phyloP scores from a whole-genome alignment of 30 jellyfish, hydroid and myxozoan genomes.

The Cassiopea andromeda region DNA sequence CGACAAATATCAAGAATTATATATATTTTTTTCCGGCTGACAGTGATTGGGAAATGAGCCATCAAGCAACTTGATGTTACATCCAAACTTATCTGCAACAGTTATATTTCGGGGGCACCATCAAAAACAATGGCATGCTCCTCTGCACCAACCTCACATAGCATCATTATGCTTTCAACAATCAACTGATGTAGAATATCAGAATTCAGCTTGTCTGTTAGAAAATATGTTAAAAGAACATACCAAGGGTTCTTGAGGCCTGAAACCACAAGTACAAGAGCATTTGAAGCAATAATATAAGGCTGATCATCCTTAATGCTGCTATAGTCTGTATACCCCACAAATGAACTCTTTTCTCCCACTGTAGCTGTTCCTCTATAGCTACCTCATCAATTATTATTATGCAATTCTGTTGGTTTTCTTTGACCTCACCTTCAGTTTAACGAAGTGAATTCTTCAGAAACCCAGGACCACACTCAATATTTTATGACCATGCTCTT shows the following conservation, averaged over 20 bases:
- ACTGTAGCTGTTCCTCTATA: not conserved
- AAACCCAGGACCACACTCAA: not conserved
- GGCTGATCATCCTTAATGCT: not conserved
- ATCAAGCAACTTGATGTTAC: slow-evolving; percentile 16
- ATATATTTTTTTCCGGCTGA: not conserved
- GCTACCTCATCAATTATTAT: not conserved
- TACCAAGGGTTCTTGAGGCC: not conserved
- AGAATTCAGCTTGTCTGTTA: not conserved
- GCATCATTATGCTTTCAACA: no score
- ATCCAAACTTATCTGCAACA: slow-evolving; percentile 20
- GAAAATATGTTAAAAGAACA: not conserved
- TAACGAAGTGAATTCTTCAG: not conserved
- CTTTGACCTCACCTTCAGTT: not conserved
- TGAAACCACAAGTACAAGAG: not conserved
- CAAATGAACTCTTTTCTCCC: not conserved
- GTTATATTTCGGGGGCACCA: slow-evolving; percentile 24
- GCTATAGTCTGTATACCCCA: not conserved
- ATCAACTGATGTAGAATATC: not conserved
- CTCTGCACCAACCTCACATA: slow-evolving; percentile 20
- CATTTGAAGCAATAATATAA: not conserved
- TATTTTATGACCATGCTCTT: not conserved
- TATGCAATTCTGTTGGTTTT: not conserved
- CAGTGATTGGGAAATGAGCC: slow-evolving; percentile 45
- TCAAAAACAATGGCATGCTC: slow-evolving; percentile 19
- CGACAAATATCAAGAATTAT: slow-evolving; percentile 35